Base-by-base conservation (phyloP, 2,888 invertebrate genomes). In the Acleris sparsana region DNA sequence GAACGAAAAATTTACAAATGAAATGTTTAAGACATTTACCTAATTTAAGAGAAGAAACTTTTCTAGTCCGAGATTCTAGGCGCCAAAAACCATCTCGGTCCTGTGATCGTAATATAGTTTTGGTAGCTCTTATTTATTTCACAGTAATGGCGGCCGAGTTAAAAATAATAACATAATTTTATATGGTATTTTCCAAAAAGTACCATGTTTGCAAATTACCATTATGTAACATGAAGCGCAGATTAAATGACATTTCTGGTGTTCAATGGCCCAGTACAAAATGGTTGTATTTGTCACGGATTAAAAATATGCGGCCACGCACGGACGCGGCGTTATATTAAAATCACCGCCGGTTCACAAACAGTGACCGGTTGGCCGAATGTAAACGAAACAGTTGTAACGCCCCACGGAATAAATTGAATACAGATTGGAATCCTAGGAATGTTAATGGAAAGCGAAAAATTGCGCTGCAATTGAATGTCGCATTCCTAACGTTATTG, bases 371-470 rank as follows among this genome's bases (percentile, higher is more conserved):
- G 67, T 66, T 70, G 67, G 60, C 72, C 68, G 72, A 71, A 72
- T 73, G 73, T 73, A 76, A 80, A 79, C 63, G 70, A 70, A 74
- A 79, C 77, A 77, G 74, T 79, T 76, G 74, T 76, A 80, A 77
- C 76, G 74, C 73, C 72, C 74, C 72, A 72, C 74, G 68, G 73
- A 79, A 79, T 78, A 83, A 85, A 85, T 82, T 78, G 79, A 80
- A 82, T 77, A 77, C 82, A 80, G 76, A 78, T 79, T 75, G 84
- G 82, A 78, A 76, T 77, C 76, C 75, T 71, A 71, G 75, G 80
- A 82, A 85, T 82, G 81, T 82, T 84, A 85, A 85, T 85, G 78
- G 81, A 84, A 85, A 81, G 70, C 71, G 75, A 79, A 83, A 81
- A 82, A 82, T 75, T 78, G 58, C 68, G 67, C 67, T 67, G 77